Conservation (phyloP, 2,888 invertebrate species). For the Sinhomidia bicolor region DNA sequence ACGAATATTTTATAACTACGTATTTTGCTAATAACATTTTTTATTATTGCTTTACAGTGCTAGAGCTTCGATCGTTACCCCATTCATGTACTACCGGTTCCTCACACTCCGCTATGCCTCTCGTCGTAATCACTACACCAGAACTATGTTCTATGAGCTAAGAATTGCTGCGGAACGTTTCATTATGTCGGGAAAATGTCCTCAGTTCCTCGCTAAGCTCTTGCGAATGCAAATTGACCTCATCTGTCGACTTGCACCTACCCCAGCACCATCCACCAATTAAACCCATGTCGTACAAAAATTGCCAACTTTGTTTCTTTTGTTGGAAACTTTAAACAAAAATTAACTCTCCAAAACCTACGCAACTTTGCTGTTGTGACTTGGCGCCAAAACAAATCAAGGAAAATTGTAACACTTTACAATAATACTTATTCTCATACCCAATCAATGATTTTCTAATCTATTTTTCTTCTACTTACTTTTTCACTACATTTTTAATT, state of each 20-base stretch:
- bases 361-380: slow-evolving; percentile 5
- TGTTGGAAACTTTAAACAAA: background rate
- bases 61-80: slow-evolving; percentile 93
- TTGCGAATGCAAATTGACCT: slow-evolving; percentile 86
- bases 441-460: slow-evolving; percentile 8
- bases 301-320: slow-evolving; percentile 10
- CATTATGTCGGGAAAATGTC: slow-evolving; percentile 87
- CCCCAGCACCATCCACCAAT: slow-evolving; percentile 80
- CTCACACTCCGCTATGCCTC: slow-evolving; percentile 95
- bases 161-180: slow-evolving; percentile 87
- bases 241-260: slow-evolving; percentile 90
- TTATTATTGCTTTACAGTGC: slow-evolving; percentile 92
- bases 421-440: background rate
- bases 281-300: slow-evolving; percentile 28
- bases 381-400: slow-evolving; percentile 8
- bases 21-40: too few relatives aligned
- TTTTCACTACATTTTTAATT: background rate
- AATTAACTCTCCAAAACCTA: background rate
- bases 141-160: slow-evolving; percentile 95
- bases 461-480: slow-evolving; percentile 1
- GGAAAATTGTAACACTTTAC: background rate
- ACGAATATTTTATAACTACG: too few relatives aligned
- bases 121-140: slow-evolving; percentile 96
- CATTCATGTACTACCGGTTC: slow-evolving; percentile 98
- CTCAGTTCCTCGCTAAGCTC: slow-evolving; percentile 85